Percentiles rank a stretch among this genome's conserved stretches.
phyloP scores from a whole-genome alignment of 1,140 invertebrate species.

The Coptotermes formosanus region DNA sequence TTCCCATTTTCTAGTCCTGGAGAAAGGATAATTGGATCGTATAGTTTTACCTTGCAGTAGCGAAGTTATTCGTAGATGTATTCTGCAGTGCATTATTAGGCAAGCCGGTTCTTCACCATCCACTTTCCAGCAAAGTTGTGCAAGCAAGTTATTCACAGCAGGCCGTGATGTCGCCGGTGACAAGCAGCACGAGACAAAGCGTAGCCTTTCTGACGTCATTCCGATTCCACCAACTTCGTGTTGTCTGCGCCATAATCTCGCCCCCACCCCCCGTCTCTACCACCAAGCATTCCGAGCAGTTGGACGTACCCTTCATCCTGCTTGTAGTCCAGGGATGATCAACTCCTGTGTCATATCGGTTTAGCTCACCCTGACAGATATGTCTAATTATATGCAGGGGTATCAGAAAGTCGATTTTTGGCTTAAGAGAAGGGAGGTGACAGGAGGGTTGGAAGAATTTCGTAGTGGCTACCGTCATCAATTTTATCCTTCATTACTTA shows the following conservation, averaged over 20 bases:
- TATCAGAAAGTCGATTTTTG: too few relatives aligned
- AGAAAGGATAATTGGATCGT: too few relatives aligned
- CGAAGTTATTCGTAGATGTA: not conserved
- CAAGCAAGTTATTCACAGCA: conserved; percentile 15
- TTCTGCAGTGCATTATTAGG: not conserved
- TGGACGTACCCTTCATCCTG: not conserved
- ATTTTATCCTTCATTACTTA: too few relatives aligned
- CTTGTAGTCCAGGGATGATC: not conserved
- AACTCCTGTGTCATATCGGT: not conserved
- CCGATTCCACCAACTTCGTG: conserved; percentile 1
- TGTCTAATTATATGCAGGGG: too few relatives aligned
- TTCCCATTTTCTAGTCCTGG: too few relatives aligned
- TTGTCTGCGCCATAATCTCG: not conserved
- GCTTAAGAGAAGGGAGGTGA: too few relatives aligned
- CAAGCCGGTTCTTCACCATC: not conserved
- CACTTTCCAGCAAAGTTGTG: not conserved
- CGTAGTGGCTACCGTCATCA: too few relatives aligned
- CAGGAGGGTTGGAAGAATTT: too few relatives aligned
- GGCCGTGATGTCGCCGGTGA: not conserved
- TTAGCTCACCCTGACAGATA: too few relatives aligned
- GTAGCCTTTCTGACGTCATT: conserved; percentile 5
- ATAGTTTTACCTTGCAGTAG: too few relatives aligned
- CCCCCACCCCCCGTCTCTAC: not conserved
- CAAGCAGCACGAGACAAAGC: conserved; percentile 6
- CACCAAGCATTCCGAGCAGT: not conserved